phyloP scores from a whole-genome alignment of 2,797 vertebrate species.

The Phataginus tricuspis region DNA sequence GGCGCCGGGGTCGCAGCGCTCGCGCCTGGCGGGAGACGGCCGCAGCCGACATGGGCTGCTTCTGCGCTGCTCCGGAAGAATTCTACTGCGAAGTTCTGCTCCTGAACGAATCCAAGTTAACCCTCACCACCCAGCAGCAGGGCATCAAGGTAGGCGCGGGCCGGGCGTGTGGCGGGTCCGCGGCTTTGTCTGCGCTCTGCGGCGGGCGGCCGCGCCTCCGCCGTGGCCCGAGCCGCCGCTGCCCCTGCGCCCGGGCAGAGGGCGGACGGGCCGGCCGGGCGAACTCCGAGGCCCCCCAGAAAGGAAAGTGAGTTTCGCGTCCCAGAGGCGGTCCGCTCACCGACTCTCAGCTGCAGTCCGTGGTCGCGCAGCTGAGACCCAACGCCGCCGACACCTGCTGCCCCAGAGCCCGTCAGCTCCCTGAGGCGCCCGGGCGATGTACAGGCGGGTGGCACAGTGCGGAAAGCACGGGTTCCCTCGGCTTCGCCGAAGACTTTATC shows the following conservation, averaged over 20 bases:
- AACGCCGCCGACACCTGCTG: neutral
- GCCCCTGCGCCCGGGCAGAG: neutral
- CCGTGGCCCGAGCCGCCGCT: neutral
- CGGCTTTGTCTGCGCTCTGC: too few species aligned
- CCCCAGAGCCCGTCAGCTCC: neutral
- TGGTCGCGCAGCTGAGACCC: neutral
- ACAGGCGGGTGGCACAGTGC: neutral
- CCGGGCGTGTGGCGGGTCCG: neutral
- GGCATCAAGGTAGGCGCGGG: slow-evolving; percentile 90
- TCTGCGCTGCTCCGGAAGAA: slow-evolving; percentile 92
- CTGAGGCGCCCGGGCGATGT: neutral
- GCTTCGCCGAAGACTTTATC: neutral
- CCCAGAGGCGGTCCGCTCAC: neutral
- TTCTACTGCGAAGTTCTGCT: slow-evolving; percentile 95
- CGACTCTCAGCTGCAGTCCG: neutral
- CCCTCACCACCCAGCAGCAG: slow-evolving; percentile 91
- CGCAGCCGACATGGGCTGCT: slow-evolving; percentile 90
- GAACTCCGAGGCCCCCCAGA: neutral
- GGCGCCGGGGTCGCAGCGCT: neutral
- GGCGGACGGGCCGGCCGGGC: neutral
- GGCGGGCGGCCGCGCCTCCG: neutral
- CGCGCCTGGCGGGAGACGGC: slow-evolving; percentile 13
- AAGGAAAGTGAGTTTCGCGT: slow-evolving; percentile 34
- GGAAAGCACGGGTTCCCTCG: neutral
- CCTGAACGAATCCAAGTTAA: slow-evolving; percentile 92